Conservation (phyloP, 2,888 invertebrate species). For the Meiosimyza decipiens region DNA sequence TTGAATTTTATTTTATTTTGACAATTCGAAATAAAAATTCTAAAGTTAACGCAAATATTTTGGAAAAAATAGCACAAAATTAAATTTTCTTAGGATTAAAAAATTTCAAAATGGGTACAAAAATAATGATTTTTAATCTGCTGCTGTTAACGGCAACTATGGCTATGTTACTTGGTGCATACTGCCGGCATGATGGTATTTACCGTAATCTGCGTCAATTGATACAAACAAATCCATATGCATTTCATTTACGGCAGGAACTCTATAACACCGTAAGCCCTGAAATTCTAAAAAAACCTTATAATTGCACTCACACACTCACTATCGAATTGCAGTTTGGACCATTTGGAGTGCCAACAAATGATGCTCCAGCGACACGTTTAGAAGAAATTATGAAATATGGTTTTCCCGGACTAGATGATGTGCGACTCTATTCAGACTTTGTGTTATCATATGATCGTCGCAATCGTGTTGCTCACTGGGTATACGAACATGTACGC, state of each 20-base stretch:
- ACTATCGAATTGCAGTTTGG: background rate
- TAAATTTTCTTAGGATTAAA: no score
- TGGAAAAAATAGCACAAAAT: no score
- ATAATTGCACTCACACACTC: no score
- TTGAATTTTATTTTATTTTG: no score
- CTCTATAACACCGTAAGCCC: slow-evolving; percentile 48
- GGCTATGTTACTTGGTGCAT: slow-evolving; percentile 54
- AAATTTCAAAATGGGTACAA: slow-evolving; percentile 11
- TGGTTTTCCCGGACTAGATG: slow-evolving; percentile 90
- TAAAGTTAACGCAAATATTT: no score
- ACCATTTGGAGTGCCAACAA: background rate
- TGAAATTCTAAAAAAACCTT: background rate
- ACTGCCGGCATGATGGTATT: slow-evolving; percentile 53
- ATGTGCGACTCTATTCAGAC: slow-evolving; percentile 86
- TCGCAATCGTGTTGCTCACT: slow-evolving; percentile 86
- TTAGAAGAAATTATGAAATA: slow-evolving; percentile 87
- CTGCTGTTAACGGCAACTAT: slow-evolving; percentile 53
- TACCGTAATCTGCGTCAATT: slow-evolving; percentile 48
- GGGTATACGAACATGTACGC: slow-evolving; percentile 97
- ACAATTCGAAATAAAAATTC: no score
- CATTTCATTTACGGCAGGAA: slow-evolving; percentile 52
- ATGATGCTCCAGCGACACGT: slow-evolving; percentile 46
- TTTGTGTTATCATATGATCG: slow-evolving; percentile 93
- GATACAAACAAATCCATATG: slow-evolving; percentile 54
- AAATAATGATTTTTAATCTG: background rate